A percentile compares a stretch with the other conserved stretches of the same genome.
phyloP scores from a whole-genome alignment of 2,888 invertebrate species.

The Nephrotoma flavescens region DNA sequence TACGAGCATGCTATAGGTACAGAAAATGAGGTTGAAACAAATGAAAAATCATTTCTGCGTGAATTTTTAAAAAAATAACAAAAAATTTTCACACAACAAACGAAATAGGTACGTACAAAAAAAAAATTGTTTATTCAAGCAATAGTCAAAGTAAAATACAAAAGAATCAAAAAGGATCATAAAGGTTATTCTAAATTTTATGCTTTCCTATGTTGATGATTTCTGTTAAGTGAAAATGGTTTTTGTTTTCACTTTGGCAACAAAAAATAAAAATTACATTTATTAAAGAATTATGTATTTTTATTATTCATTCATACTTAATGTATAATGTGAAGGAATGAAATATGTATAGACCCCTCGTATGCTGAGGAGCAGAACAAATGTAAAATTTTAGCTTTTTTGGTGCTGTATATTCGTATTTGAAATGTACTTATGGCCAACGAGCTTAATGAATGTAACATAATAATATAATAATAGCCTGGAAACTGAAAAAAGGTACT shows the following conservation, averaged over 20 bases:
- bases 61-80: neutral
- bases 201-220: neutral
- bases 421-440: neutral
- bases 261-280: neutral
- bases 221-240: neutral
- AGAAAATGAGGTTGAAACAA: neutral
- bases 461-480: neutral
- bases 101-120: neutral
- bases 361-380: neutral
- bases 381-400: neutral
- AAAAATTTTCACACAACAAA: neutral
- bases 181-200: neutral
- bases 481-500: neutral
- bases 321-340: neutral
- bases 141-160: neutral
- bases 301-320: neutral
- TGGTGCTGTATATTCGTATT: neutral
- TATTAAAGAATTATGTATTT: neutral
- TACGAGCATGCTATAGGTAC: neutral
- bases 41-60: neutral
- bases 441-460: neutral
- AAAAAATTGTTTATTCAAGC: neutral
- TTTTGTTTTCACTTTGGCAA: neutral
- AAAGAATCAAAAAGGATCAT: neutral
- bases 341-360: neutral